Evolutionary conservation across 2,797 vertebrate species (phyloP).

Genomic region (Microtus californicus): DNA sequence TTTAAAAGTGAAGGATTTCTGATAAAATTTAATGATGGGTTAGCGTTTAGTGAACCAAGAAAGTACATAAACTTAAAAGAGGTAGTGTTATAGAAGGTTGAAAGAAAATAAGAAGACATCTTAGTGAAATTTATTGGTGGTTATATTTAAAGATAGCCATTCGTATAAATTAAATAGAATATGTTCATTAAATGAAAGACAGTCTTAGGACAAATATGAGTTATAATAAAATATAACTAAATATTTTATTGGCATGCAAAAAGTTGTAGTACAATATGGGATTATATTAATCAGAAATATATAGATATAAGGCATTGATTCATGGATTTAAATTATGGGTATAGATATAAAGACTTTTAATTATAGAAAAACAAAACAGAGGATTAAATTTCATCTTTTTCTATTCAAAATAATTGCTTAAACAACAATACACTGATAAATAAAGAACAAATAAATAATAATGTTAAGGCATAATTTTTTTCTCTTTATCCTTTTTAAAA

Average conservation of each 20-base stretch:
- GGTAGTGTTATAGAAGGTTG: not conserved
- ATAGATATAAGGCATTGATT: not conserved
- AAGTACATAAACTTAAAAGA: not conserved
- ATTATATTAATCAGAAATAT: not conserved
- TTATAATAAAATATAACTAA: not conserved
- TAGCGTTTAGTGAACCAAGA: not conserved
- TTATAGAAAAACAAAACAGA: not conserved
- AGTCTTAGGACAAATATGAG: not conserved
- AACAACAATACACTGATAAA: not conserved
- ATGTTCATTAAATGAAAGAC: not conserved
- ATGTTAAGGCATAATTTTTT: not conserved
- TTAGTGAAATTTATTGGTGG: not conserved
- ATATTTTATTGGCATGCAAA: not conserved
- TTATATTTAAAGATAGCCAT: not conserved
- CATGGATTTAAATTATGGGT: not conserved
- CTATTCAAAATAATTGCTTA: not conserved
- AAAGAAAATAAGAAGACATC: not conserved
- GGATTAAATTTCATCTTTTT: not conserved
- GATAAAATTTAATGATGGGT: not conserved
- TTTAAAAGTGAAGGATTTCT: not conserved
- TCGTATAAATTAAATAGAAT: not conserved
- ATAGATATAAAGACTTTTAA: not conserved
- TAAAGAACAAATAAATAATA: not conserved
- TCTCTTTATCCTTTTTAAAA: not conserved
- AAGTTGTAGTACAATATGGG: not conserved